Evolutionary conservation across 2,113 vertebrate species (phyloP), one percentile per base, ranked within the genome.

Genomic region (Cathartes aura): DNA sequence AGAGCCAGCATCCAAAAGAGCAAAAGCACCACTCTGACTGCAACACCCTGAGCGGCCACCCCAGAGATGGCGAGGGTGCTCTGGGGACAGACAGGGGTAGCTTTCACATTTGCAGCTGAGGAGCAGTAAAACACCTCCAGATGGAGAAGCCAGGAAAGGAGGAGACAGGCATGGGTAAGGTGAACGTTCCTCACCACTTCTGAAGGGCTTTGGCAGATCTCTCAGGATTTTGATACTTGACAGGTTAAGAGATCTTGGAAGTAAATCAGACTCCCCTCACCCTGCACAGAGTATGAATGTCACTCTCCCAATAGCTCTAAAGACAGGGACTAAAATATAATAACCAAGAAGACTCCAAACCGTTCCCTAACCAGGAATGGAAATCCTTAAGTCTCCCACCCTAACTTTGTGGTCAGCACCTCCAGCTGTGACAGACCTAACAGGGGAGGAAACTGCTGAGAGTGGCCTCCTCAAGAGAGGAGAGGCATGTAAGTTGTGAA

Each of bases 141-240:
- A 60, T 1, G 10, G 70, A 85, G 30, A 58, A 68, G 30, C 21
- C 27, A 64, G 48, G 50, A 76, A 86, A 90, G 43, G 8, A 58
- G 10, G 27, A 71, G 38, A 62, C 0, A 1, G 34, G 29, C 50
- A 48, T 14, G 0, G 2, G 50, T 56, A 63, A 0, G 1, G 27
- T 34, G 40, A 80, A 60, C 16, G 18, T 36, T 40, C 36, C 53
- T 68, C 83, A 81, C 8, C 1, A 0, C 64, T 78, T 36, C 60
- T 50, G n/a, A 82, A 74, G 52, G 56, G 32, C 38, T 79, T 40
- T 40, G 29, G 47, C 56, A 93, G 56, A 90, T 15, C 24, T 71
- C 47, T 71, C 50, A 84, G 64, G 24, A 58, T 74, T 90, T 32
- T 68, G 22, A 36, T 9, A 24, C 45, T 91, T 48, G 59, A 56